Conservation (phyloP, 2,797 vertebrate species). For the Pampus argenteus region DNA sequence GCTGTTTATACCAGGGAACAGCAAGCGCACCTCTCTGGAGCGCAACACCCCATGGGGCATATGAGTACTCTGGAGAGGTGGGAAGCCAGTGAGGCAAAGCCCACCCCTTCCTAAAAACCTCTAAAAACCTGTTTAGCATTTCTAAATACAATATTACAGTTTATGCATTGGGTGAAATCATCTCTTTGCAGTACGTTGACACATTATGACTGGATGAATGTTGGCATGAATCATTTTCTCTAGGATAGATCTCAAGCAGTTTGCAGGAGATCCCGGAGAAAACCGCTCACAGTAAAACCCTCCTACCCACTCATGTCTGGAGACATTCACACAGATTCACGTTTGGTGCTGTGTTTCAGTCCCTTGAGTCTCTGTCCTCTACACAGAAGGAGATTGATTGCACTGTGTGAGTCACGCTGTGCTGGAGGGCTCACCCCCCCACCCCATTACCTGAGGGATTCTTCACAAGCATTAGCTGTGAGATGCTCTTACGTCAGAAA, state of each 20-base stretch:
- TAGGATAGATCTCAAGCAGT: slow-evolving; percentile 18
- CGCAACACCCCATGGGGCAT: slow-evolving; percentile 54
- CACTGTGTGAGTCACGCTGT: slow-evolving; percentile 71
- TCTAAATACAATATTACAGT: slow-evolving; percentile 10
- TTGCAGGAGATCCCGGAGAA: slow-evolving; percentile 35
- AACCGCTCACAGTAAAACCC: slow-evolving; percentile 35
- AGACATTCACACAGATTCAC: slow-evolving; percentile 57
- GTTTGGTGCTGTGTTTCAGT: slow-evolving; percentile 41
- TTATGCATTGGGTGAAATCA: slow-evolving; percentile 33
- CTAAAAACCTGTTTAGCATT: slow-evolving; percentile 33
- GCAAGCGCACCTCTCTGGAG: slow-evolving; percentile 58
- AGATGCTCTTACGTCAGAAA: slow-evolving; percentile 47
- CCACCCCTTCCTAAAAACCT: slow-evolving; percentile 18
- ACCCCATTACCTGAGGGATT: slow-evolving; percentile 66
- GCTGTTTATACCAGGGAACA: slow-evolving; percentile 67
- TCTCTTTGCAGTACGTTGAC: slow-evolving; percentile 23
- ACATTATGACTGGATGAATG: slow-evolving; percentile 22
- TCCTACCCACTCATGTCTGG: slow-evolving; percentile 49
- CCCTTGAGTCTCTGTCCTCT: slow-evolving; percentile 51
- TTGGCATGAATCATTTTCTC: slow-evolving; percentile 37
- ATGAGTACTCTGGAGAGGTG: slow-evolving; percentile 40
- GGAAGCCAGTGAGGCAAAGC: slow-evolving; percentile 49
- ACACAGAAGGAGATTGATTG: slow-evolving; percentile 70
- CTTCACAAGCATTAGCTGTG: slow-evolving; percentile 55
- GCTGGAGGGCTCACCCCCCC: slow-evolving; percentile 61